Base-by-base conservation (phyloP, 2,888 invertebrate species). In the Monopis laevigella region DNA sequence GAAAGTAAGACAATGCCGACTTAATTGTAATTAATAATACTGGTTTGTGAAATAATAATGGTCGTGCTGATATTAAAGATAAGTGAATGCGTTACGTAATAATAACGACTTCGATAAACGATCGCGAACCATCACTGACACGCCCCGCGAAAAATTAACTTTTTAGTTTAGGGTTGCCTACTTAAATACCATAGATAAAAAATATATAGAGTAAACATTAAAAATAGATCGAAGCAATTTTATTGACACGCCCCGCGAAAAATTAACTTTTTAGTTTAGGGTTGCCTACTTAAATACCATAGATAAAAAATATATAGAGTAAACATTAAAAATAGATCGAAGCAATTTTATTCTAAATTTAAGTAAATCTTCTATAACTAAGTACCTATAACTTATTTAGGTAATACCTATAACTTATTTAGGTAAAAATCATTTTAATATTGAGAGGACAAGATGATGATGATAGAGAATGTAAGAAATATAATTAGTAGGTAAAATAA, bases 71-170 rank as follows among this genome's bases (percentile, higher is more conserved):
- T 4, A 30, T 8, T 30, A 10, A n/a, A 32, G 43, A 39, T 51
- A 46, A 56, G 55, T 62, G 65, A 66, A 64, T 62, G 62, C 55
- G 49, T 70, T 62, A 66, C 56, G 67, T 55, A 68, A 70, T 58
- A 60, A 60, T 56, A 55, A 53, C n/a, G 29, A n/a, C 8, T 4
- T 24, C 17, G 39, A 26, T 39, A 27, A 24, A 27, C 13, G 24
- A 14, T 39, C 27, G 13, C 14, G 17, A 13, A n/a, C 32, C 32
- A 32, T 32, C 32, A 10, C 17, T 27, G 39, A 39, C 39, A 39
- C 39, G 16, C 27, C 39, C n/a, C 17, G 32, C 32, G 17, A 32
- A 32, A 32, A 17, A n/a, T n/a, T n/a, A n/a, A n/a, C n/a, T n/a
- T n/a, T n/a, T 29, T 29, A 29, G 29, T 28, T 28, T 28, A 28